phyloP scores from a whole-genome alignment of 2,113 vertebrate species.

The Rhinopithecus roxellana region DNA sequence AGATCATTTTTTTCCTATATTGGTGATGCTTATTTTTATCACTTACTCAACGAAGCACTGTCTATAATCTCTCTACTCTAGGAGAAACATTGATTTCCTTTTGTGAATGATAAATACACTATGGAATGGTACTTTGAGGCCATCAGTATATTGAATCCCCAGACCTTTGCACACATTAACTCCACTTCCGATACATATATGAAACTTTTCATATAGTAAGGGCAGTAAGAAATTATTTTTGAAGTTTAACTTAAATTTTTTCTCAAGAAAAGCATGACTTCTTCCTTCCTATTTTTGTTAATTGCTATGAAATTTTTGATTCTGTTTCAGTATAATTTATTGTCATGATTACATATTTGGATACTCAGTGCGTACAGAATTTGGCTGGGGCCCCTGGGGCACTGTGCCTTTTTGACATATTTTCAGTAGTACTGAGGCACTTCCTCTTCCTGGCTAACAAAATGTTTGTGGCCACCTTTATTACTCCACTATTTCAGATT shows the following conservation, averaged over 20 bases:
- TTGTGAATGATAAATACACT: not conserved
- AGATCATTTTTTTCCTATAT: not conserved
- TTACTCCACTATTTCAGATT: not conserved
- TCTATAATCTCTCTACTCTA: not conserved
- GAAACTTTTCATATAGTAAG: not conserved
- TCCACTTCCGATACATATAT: not conserved
- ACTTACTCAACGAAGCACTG: not conserved
- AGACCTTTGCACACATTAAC: not conserved
- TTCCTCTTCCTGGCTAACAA: not conserved
- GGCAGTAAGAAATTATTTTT: too few relatives aligned
- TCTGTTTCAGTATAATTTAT: not conserved
- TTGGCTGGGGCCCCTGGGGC: not conserved
- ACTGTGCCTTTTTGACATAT: not conserved
- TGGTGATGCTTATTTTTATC: not conserved
- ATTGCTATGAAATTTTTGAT: not conserved
- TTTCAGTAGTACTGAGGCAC: not conserved
- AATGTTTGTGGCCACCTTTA: not conserved
- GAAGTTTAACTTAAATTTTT: not conserved
- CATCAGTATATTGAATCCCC: not conserved
- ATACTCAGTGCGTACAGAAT: not conserved
- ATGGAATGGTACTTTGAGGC: not conserved
- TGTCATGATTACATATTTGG: not conserved
- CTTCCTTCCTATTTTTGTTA: not conserved
- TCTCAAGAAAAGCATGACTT: not conserved
- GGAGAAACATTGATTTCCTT: not conserved